Conservation (phyloP, 2,888 invertebrate genomes). For the Hypena proboscidalis region DNA sequence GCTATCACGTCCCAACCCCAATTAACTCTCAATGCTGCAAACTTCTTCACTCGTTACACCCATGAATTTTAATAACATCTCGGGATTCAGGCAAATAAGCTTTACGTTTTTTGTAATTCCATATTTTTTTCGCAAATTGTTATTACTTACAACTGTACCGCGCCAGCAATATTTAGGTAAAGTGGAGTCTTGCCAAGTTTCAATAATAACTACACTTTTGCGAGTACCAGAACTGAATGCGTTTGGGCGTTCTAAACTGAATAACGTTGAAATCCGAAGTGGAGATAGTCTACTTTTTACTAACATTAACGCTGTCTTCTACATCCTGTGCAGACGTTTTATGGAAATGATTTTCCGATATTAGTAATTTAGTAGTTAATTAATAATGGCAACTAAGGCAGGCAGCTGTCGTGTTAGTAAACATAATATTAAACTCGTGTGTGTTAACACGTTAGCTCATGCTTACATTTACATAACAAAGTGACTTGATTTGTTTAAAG, state of each 20-base stretch:
- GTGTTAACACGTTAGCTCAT: too few relatives aligned
- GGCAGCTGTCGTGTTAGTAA: too few relatives aligned
- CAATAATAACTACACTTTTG: constrained; percentile 55
- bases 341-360: constrained; percentile 21
- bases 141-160: constrained; percentile 57
- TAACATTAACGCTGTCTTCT: constrained; percentile 30
- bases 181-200: constrained; percentile 69
- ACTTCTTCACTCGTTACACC: constrained; percentile 32
- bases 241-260: constrained; percentile 43
- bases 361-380: constrained; percentile 23
- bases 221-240: constrained; percentile 44
- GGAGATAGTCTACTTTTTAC: constrained; percentile 46
- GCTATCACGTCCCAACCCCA: constrained; percentile 50
- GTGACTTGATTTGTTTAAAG: constrained; percentile 27
- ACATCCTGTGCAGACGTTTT: constrained; percentile 14
- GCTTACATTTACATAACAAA: constrained; percentile 24
- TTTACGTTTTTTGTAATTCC: constrained; percentile 52
- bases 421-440: too few relatives aligned
- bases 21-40: constrained; percentile 49
- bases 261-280: constrained; percentile 40
- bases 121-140: constrained; percentile 49
- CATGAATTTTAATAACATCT: constrained; percentile 45
- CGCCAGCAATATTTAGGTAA: constrained; percentile 60
- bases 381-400: too few relatives aligned
- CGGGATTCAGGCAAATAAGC: constrained; percentile 35